A percentile compares a stretch with the other conserved stretches of the same genome.
Evolutionary conservation across 2,888 invertebrate species (phyloP).

Genomic region (Holacanthella duospinosa): DNA sequence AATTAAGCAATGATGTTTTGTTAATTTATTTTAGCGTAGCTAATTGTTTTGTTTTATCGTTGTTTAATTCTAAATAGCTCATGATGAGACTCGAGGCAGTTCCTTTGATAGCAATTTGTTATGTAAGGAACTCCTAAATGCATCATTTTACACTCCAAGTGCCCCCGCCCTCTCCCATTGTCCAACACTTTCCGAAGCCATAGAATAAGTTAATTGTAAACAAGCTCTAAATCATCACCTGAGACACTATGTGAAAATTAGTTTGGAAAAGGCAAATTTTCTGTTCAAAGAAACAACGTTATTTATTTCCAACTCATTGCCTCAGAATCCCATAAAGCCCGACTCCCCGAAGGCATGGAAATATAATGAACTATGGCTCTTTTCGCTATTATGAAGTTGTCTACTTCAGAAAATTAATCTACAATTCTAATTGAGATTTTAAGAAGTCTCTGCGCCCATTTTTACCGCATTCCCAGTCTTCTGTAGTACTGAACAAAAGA

Average conservation of each 20-base stretch:
- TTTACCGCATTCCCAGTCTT: no score
- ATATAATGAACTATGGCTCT: neutral
- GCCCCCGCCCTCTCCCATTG: neutral
- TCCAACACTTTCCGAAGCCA: neutral
- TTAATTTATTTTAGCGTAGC: no score
- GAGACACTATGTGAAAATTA: neutral
- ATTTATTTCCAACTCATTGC: neutral
- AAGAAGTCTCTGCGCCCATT: no score
- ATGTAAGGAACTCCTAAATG: neutral
- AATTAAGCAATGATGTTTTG: no score
- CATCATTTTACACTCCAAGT: neutral
- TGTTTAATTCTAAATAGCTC: neutral
- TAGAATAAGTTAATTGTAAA: neutral
- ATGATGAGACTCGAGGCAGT: neutral
- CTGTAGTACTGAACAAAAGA: no score
- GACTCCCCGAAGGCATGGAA: neutral
- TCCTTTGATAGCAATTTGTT: neutral
- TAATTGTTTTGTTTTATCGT: no score
- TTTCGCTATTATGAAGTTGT: conserved; percentile 5
- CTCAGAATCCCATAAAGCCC: conserved; percentile 4
- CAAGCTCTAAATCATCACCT: neutral
- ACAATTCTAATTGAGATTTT: conserved; percentile 7
- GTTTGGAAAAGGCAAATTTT: neutral
- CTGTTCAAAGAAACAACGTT: no score
- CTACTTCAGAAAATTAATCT: conserved; percentile 1